Conservation (phyloP, 2,113 vertebrate genomes). For the Raja brachyura region DNA sequence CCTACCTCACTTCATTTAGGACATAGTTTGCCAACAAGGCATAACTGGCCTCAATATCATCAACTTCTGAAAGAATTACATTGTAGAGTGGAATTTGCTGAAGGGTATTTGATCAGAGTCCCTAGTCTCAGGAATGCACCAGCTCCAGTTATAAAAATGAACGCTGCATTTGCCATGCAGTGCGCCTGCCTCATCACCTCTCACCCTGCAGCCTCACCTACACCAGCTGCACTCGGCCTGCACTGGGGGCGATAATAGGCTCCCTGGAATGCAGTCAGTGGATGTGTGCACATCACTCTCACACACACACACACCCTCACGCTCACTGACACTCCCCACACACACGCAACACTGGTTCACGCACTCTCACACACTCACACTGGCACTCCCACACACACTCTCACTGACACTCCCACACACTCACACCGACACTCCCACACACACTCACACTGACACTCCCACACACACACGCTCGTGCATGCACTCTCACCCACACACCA, state of each 20-base stretch:
- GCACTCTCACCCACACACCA: no score
- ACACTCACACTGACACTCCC: no score
- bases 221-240: not conserved
- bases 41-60: not conserved
- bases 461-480: no score
- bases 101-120: not conserved
- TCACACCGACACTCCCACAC: no score
- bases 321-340: no score
- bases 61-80: not conserved
- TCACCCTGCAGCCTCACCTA: not conserved
- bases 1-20: not conserved
- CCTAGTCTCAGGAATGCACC: not conserved
- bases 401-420: no score
- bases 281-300: no score
- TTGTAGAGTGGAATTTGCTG: constrained; percentile 12
- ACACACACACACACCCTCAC: no score
- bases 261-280: not conserved
- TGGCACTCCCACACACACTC: no score
- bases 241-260: not conserved
- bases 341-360: no score
- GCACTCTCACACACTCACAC: no score
- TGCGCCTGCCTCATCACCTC: not conserved
- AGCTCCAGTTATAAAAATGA: not conserved
- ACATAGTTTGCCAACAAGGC: not conserved
- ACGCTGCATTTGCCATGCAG: not conserved